Base-by-base conservation (phyloP, 2,113 vertebrate species). In the Ariopsis seemanni region DNA sequence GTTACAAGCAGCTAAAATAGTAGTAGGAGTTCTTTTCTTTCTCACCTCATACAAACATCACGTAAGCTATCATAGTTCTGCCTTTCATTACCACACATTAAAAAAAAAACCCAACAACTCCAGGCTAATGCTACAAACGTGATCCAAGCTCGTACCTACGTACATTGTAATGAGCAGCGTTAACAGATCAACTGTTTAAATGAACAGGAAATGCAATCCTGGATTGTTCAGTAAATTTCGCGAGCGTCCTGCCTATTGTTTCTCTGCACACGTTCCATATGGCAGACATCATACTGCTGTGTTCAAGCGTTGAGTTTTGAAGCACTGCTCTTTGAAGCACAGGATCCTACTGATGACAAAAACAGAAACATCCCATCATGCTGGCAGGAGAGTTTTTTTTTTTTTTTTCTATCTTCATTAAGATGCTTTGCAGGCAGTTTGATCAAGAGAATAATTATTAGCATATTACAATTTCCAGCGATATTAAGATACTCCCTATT, bases 381-480 rank as follows among this genome's bases (percentile, higher is more conserved):
- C 48, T 83, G 86, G 86, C 22, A 87, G 80, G 67, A 62, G 12
- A 17, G 48, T 30, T 30, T 57, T 10, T 80, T 53, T 11, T 17
- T n/a, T 42, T 81, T 30, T 11, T 17, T 27, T 62, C 69, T 83
- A 48, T 63, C 34, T 52, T 55, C 85, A 67, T 67, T 86, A 63
- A 86, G 85, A 42, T 83, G 53, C 69, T 83, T 83, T 83, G 80
- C 67, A 83, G n/a, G 80, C 80, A 63, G 25, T 83, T 86, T 80
- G 62, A 77, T 81, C 63, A 86, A 86, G 85, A 77, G 60, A 86
- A 86, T 22, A 86, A 86, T 86, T 86, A 86, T 80, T 87, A 83
- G 80, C 69, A 83, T 75, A 74, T 87, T 62, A 74, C 42, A 83
- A 87, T 83, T 83, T 75, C 71, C 58, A 55, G 42, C 53, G 69